These are phyloP conservation scores for Coleophora deauratella DNA, from an alignment of 2,888 invertebrate genomes.

Conservation along the genomic window DNA sequence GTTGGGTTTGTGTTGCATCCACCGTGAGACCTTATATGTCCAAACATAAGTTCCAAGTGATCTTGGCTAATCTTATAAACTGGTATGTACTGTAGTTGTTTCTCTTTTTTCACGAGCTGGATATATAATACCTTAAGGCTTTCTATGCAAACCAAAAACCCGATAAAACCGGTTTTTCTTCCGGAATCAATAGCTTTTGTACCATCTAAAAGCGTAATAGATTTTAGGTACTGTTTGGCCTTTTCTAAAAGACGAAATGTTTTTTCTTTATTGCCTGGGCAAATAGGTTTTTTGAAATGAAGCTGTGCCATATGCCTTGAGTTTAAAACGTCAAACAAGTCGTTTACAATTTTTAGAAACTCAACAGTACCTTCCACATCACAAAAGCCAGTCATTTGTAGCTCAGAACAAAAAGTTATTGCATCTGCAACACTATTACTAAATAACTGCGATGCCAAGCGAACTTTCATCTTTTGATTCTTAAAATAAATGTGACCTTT, in stretches of 20 bases:
- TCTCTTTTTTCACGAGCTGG: background rate
- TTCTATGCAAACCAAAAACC: background rate
- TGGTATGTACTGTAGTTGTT: constrained; percentile 1
- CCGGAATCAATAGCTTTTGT: background rate
- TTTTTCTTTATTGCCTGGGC: background rate
- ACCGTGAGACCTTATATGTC: constrained; percentile 2
- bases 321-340: constrained; percentile 12
- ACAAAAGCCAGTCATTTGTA: constrained; percentile 10
- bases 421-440: background rate
- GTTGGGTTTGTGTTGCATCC: constrained; percentile 4
- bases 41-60: constrained; percentile 10
- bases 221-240: background rate
- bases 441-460: background rate
- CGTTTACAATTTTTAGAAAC: constrained; percentile 12
- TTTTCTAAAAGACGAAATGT: background rate
- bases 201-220: background rate
- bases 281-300: constrained; percentile 7
- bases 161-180: background rate
- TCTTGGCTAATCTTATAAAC: constrained; percentile 14
- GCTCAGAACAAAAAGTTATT: background rate
- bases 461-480: background rate
- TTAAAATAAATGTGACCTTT: background rate
- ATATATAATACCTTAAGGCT: background rate
- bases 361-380: constrained; percentile 10
- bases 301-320: constrained; percentile 4